These are phyloP conservation scores for Cyclura pinguis DNA, from an alignment of 2,797 vertebrate genomes.

Conservation along the genomic window DNA sequence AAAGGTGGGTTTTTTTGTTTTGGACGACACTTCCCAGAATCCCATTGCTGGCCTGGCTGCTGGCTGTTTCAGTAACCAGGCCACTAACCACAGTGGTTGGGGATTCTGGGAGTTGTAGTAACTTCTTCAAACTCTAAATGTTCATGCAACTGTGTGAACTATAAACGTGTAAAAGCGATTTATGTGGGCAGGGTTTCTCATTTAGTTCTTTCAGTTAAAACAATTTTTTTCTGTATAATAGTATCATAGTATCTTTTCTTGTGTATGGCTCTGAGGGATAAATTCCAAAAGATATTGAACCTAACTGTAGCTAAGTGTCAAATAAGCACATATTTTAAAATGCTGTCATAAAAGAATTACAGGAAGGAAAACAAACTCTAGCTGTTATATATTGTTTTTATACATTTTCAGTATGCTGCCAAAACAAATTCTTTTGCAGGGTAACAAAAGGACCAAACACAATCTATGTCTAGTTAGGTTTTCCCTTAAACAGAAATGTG, in stretches of 20 bases:
- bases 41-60: no score
- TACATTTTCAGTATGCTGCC: conserved; percentile 46
- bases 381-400: neutral
- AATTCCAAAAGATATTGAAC: conserved; percentile 42
- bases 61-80: no score
- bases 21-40: no score
- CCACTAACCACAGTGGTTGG: no score
- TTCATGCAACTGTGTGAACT: neutral
- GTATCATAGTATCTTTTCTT: conserved; percentile 10
- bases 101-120: no score
- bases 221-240: neutral
- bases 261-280: conserved; percentile 42
- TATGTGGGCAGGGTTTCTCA: neutral
- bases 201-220: neutral
- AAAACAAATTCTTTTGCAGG: conserved; percentile 51
- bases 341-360: conserved; percentile 31
- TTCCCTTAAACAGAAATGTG: neutral
- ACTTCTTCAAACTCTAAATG: neutral
- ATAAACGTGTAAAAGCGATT: conserved; percentile 38
- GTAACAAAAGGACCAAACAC: conserved; percentile 33
- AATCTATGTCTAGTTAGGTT: neutral
- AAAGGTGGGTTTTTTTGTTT: no score
- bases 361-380: conserved; percentile 63
- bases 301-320: conserved; percentile 50
- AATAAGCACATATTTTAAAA: conserved; percentile 50